Percentiles rank a stretch among this genome's conserved stretches.
Conservation (phyloP, 1,140 invertebrate genomes). For the Pentalonia nigronervosa region DNA sequence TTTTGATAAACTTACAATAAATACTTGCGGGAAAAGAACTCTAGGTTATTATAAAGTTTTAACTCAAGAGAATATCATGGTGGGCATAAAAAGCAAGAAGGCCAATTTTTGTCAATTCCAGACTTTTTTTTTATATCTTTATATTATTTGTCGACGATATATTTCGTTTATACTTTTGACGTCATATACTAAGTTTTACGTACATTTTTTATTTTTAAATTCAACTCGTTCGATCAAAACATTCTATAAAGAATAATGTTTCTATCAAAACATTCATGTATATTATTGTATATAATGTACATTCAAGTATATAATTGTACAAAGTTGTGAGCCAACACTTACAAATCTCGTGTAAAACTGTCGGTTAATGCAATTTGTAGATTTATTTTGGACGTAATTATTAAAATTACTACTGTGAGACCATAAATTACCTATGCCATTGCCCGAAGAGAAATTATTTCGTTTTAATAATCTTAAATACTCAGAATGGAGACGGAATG, state of each 20-base stretch:
- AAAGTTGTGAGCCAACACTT: neutral
- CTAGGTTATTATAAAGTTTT: constrained; percentile 15
- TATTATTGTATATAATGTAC: too few relatives aligned
- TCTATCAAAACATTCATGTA: too few relatives aligned
- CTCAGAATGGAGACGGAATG: too few relatives aligned
- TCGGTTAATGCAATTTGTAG: neutral
- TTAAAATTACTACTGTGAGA: neutral
- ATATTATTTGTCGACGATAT: neutral
- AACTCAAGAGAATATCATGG: neutral
- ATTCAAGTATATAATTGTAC: neutral
- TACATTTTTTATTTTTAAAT: neutral
- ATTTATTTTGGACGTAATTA: neutral
- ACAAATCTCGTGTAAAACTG: neutral
- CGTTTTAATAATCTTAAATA: too few relatives aligned
- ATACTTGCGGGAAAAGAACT: neutral
- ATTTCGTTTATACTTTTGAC: neutral
- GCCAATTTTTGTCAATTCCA: neutral
- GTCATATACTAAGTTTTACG: neutral
- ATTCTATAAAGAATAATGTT: too few relatives aligned
- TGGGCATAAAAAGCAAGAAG: neutral
- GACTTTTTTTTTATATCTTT: neutral
- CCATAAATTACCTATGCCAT: too few relatives aligned
- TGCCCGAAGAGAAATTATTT: too few relatives aligned
- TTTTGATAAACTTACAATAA: constrained; percentile 28
- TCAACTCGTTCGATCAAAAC: neutral